A percentile compares a stretch with the other conserved stretches of the same genome.
Evolutionary conservation across 1,140 invertebrate species (phyloP).

Genomic region (Drosophila melanica): DNA sequence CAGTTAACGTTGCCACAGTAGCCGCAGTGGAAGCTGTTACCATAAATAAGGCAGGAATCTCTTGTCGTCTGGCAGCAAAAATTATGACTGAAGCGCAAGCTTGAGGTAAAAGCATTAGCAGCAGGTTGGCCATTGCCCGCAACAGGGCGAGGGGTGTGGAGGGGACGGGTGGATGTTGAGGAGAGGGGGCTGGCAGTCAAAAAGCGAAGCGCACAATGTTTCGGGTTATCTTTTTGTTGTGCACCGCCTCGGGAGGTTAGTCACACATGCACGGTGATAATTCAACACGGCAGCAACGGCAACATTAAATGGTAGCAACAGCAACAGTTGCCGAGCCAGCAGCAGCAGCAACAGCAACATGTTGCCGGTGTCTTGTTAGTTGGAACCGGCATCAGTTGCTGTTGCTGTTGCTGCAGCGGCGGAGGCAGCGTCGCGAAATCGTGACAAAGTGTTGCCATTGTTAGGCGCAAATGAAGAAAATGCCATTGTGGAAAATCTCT

Average conservation of each 20-base stretch:
- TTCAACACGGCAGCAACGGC: conserved; percentile 67
- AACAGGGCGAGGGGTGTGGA: too few relatives aligned
- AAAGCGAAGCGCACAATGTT: conserved; percentile 17
- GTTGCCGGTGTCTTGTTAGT: conserved; percentile 77
- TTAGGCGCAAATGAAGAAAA: conserved; percentile 82
- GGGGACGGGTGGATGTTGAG: conserved; percentile 1
- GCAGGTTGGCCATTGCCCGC: conserved; percentile 55
- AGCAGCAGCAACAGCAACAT: conserved; percentile 54
- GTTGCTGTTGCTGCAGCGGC: conserved; percentile 12
- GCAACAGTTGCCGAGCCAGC: conserved; percentile 27
- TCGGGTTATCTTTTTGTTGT: conserved; percentile 71
- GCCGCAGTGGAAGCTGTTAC: conserved; percentile 34
- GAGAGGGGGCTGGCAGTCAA: conserved; percentile 1
- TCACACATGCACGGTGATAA: conserved; percentile 79
- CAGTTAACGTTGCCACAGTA: conserved; percentile 26
- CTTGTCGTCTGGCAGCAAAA: conserved; percentile 58
- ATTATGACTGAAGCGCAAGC: conserved; percentile 68
- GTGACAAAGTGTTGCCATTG: conserved; percentile 81
- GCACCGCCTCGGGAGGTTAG: conserved; percentile 74
- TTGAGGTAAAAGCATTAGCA: conserved; percentile 69
- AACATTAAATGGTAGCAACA: conserved; percentile 77
- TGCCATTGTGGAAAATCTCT: conserved; percentile 78
- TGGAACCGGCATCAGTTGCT: conserved; percentile 24
- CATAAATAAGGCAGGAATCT: conserved; percentile 71
- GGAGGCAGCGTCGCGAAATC: conserved; percentile 62